phyloP scores from a whole-genome alignment of 2,888 invertebrate species.

The Spodoptera exigua region DNA sequence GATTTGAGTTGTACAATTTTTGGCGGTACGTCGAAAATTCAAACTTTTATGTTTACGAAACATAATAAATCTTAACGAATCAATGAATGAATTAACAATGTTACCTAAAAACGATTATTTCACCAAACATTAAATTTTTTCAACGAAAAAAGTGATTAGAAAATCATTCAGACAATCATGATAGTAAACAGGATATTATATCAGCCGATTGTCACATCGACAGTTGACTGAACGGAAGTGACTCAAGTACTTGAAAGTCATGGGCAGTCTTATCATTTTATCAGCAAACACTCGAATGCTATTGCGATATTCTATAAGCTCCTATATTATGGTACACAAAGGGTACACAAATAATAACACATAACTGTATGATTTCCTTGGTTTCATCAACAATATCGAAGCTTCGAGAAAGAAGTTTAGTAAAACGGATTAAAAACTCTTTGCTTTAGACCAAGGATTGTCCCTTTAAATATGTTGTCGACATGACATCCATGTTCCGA shows the following conservation, averaged over 20 bases:
- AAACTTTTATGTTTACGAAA: no score
- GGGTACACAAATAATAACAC: conserved; percentile 39
- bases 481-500: background rate
- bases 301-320: conserved; percentile 46
- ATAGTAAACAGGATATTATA: conserved; percentile 36
- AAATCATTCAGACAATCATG: no score
- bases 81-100: no score
- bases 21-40: no score
- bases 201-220: conserved; percentile 26
- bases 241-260: conserved; percentile 42
- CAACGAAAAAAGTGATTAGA: no score
- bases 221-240: conserved; percentile 43
- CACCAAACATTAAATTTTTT: no score
- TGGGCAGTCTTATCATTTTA: conserved; percentile 46
- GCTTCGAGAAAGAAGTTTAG: no score
- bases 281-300: conserved; percentile 41
- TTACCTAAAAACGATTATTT: no score
- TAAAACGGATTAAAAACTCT: background rate
- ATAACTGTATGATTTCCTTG: conserved; percentile 6
- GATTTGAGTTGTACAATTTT: no score
- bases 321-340: conserved; percentile 27
- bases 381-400: no score
- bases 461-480: background rate
- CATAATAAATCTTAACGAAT: no score
- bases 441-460: background rate